These are phyloP conservation scores for Periphyllus acericola DNA, from an alignment of 2,888 invertebrate species.

Conservation along the genomic window DNA sequence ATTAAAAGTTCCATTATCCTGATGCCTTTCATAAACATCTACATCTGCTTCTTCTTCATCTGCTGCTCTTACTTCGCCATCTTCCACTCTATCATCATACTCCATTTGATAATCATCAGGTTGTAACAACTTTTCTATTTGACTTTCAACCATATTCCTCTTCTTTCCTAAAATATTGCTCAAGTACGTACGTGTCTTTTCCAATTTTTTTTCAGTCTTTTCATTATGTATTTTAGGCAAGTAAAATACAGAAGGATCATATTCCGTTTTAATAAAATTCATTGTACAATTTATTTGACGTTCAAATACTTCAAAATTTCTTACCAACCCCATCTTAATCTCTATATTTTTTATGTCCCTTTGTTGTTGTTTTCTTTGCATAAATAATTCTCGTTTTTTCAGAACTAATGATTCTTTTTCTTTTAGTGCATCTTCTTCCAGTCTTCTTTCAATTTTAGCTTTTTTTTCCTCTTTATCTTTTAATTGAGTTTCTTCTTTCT, in stretches of 20 bases:
- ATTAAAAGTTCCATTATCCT: slow-evolving; percentile 53
- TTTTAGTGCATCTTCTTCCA: slow-evolving; percentile 89
- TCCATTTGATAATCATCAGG: slow-evolving; percentile 64
- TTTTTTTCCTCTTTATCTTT: slow-evolving; percentile 89
- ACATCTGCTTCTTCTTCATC: slow-evolving; percentile 63
- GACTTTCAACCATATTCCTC: slow-evolving; percentile 74
- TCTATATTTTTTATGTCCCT: slow-evolving; percentile 89
- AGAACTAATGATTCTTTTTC: slow-evolving; percentile 86
- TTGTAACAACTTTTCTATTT: slow-evolving; percentile 74
- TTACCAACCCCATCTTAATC: slow-evolving; percentile 87
- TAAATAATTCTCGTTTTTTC: slow-evolving; percentile 85
- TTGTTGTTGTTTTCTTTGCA: slow-evolving; percentile 86
- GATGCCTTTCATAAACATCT: slow-evolving; percentile 54
- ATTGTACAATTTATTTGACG: slow-evolving; percentile 66
- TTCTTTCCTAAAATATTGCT: slow-evolving; percentile 75
- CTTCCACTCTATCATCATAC: slow-evolving; percentile 64
- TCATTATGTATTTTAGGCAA: slow-evolving; percentile 82
- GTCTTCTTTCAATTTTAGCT: slow-evolving; percentile 88
- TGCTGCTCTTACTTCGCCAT: slow-evolving; percentile 63
- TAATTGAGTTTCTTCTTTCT: slow-evolving; percentile 90
- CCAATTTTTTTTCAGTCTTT: slow-evolving; percentile 75
- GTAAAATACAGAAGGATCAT: slow-evolving; percentile 89
- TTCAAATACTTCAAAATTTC: slow-evolving; percentile 67
- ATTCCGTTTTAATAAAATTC: slow-evolving; percentile 89
- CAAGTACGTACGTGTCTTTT: slow-evolving; percentile 63